Evolutionary conservation across 2,888 invertebrate species (phyloP).

Genomic region (Tethea ocularis): DNA sequence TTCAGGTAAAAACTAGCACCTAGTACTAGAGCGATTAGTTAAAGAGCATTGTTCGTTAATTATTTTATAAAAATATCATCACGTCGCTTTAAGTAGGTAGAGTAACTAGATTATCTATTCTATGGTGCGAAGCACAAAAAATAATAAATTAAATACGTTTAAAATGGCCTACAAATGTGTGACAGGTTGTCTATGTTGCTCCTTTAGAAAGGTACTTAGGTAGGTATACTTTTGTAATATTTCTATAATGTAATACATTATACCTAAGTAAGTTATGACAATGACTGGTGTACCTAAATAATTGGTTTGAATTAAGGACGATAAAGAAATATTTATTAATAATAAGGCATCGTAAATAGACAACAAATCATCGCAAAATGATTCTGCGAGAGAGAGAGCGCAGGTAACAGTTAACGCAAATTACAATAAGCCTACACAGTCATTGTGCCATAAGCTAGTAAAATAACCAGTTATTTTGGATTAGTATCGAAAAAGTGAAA

Average conservation of each 20-base stretch:
- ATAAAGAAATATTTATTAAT: not conserved
- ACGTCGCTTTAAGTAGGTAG: too few species aligned
- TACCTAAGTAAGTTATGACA: too few species aligned
- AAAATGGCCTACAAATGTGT: too few species aligned
- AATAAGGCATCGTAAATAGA: not conserved
- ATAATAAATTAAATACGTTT: too few species aligned
- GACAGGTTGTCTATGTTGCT: too few species aligned
- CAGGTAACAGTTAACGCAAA: slow-evolving; percentile 16
- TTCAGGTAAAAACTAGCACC: too few species aligned
- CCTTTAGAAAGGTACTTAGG: not conserved
- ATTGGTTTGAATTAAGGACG: not conserved
- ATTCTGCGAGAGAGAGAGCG: slow-evolving; percentile 19
- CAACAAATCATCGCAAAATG: slow-evolving; percentile 10
- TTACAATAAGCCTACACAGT: slow-evolving; percentile 4
- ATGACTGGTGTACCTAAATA: not conserved
- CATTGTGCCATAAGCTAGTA: slow-evolving; percentile 11
- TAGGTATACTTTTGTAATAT: not conserved
- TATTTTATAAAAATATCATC: too few species aligned
- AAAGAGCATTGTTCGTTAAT: too few species aligned
- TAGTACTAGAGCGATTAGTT: too few species aligned
- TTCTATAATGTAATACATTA: too few species aligned
- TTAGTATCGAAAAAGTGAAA: slow-evolving; percentile 46
- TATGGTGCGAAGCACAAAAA: too few species aligned
- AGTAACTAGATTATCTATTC: too few species aligned
- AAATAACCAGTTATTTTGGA: slow-evolving; percentile 22